Evolutionary conservation across 2,797 vertebrate species (phyloP).

Genomic region (Nothura maculosa): DNA sequence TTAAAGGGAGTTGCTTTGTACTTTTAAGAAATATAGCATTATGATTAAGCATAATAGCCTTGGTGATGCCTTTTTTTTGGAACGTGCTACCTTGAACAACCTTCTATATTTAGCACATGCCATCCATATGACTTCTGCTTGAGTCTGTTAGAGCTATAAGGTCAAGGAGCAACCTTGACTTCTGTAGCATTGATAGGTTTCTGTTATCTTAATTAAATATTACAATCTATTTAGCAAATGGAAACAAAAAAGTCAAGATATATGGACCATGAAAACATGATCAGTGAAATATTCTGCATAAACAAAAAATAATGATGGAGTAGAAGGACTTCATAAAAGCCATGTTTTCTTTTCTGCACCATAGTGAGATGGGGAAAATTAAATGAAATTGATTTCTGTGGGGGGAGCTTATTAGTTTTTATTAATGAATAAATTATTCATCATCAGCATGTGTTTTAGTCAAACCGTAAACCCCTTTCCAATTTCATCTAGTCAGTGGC

Average conservation of each 20-base stretch:
- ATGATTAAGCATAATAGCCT: neutral
- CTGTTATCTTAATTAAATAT: neutral
- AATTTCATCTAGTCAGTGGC: neutral
- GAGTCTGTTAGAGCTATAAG: neutral
- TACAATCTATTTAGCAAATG: neutral
- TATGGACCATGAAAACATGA: neutral
- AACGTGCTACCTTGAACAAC: neutral
- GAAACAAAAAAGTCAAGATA: neutral
- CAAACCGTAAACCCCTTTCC: neutral
- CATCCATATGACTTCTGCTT: neutral
- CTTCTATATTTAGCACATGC: neutral
- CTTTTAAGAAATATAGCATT: neutral
- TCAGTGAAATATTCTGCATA: neutral
- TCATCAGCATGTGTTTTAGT: neutral
- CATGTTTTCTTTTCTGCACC: neutral
- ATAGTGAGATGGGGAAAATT: neutral
- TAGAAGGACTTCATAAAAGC: neutral
- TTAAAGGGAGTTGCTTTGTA: neutral
- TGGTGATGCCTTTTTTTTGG: neutral
- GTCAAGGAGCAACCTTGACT: neutral
- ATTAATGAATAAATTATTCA: slow-evolving; percentile 1
- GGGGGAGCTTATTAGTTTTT: neutral
- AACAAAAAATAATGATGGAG: neutral
- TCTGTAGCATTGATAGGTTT: neutral
- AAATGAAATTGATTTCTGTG: neutral